Evolutionary conservation across 2,888 invertebrate species (phyloP).

Genomic region (Melanostoma mellinum): DNA sequence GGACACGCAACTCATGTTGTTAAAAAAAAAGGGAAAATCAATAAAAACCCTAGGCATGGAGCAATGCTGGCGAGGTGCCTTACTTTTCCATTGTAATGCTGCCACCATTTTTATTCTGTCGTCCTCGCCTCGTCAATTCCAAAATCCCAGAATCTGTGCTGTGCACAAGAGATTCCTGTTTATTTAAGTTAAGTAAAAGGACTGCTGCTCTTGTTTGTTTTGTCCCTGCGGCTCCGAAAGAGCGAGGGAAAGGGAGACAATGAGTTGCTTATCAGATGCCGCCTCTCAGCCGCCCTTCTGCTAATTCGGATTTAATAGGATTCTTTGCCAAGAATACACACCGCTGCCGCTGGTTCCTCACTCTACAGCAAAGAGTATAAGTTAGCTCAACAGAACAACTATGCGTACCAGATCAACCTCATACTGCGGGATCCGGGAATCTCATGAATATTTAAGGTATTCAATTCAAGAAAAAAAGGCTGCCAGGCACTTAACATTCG

Average conservation of each 20-base stretch:
- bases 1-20: slow-evolving; percentile 46
- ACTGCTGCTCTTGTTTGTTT: slow-evolving; percentile 30
- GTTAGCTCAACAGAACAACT: slow-evolving; percentile 9
- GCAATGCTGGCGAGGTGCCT: background rate
- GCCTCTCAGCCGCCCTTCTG: slow-evolving; percentile 53
- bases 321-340: slow-evolving; percentile 41
- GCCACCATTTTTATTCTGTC: slow-evolving; percentile 17
- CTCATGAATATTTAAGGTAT: slow-evolving; percentile 45
- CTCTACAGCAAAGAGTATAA: slow-evolving; percentile 1
- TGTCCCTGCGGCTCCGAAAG: background rate
- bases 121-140: slow-evolving; percentile 43
- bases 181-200: slow-evolving; percentile 58
- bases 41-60: slow-evolving; percentile 14
- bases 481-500: slow-evolving; percentile 8
- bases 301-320: slow-evolving; percentile 59
- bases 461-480: slow-evolving; percentile 26
- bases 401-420: slow-evolving; percentile 13
- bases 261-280: slow-evolving; percentile 28
- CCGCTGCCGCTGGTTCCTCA: slow-evolving; percentile 16
- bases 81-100: slow-evolving; percentile 18
- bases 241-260: slow-evolving; percentile 5
- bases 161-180: slow-evolving; percentile 58
- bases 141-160: slow-evolving; percentile 53
- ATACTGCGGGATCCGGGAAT: slow-evolving; percentile 1
- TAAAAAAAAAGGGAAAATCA: slow-evolving; percentile 8